Percentiles rank a stretch among this genome's conserved stretches.
Conservation (phyloP, 2,888 invertebrate genomes). For the Idaea dimidiata region DNA sequence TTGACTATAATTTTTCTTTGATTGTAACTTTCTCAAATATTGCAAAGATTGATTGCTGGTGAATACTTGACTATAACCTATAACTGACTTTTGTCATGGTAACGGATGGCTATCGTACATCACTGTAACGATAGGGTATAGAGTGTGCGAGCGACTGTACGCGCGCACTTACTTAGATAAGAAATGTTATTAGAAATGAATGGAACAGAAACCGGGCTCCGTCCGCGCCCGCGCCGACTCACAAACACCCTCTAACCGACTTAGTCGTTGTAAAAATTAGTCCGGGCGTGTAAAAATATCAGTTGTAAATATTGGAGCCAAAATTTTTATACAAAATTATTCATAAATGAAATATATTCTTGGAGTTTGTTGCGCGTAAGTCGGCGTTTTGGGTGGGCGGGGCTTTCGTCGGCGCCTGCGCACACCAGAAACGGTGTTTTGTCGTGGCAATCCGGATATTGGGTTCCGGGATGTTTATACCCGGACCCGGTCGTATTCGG, state of each 20-base stretch:
- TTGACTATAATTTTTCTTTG: too few relatives aligned
- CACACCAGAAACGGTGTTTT: background rate
- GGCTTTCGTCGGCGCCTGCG: slow-evolving; percentile 17
- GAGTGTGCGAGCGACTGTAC: slow-evolving; percentile 58
- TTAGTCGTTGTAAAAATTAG: slow-evolving; percentile 70
- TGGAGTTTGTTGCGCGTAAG: slow-evolving; percentile 57
- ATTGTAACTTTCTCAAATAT: too few relatives aligned
- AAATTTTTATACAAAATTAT: slow-evolving; percentile 79
- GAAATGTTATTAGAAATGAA: slow-evolving; percentile 76
- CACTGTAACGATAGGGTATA: slow-evolving; percentile 76
- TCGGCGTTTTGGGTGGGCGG: slow-evolving; percentile 36
- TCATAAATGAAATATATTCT: slow-evolving; percentile 62
- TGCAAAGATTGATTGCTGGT: too few relatives aligned
- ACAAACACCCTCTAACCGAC: slow-evolving; percentile 50
- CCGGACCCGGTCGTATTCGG: background rate
- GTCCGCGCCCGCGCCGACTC: slow-evolving; percentile 39
- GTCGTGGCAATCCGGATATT: background rate
- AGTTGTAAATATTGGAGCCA: slow-evolving; percentile 78
- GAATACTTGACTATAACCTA: too few relatives aligned
- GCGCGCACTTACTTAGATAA: slow-evolving; percentile 70
- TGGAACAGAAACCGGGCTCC: slow-evolving; percentile 36
- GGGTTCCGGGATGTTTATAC: background rate
- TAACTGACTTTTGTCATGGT: too few relatives aligned
- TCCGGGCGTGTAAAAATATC: slow-evolving; percentile 74
- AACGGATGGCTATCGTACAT: slow-evolving; percentile 63